A percentile compares a stretch with the other conserved stretches of the same genome.
Evolutionary conservation across 1,140 invertebrate genomes (phyloP).

Genomic region (Stenopsyche tienmushanensis): DNA sequence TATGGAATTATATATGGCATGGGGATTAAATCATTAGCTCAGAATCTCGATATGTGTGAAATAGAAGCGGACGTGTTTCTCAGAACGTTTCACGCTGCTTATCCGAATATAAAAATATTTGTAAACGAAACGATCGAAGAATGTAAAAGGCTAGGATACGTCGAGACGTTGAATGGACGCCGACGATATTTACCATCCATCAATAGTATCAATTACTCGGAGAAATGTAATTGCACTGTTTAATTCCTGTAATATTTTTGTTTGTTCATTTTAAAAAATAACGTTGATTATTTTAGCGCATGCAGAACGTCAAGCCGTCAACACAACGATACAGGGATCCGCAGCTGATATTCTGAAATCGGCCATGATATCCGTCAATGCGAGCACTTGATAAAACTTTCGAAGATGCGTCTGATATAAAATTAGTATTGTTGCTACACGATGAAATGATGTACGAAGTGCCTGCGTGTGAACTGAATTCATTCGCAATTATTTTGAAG

Average conservation of each 20-base stretch:
- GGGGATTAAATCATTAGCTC: slow-evolving; percentile 80
- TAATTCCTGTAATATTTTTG: background rate
- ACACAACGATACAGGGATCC: slow-evolving; percentile 93
- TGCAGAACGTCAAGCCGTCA: slow-evolving; percentile 94
- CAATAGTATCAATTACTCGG: slow-evolving; percentile 60
- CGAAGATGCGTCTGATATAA: slow-evolving; percentile 51
- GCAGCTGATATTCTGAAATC: slow-evolving; percentile 93
- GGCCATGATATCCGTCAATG: slow-evolving; percentile 81
- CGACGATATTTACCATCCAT: slow-evolving; percentile 79
- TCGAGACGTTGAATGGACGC: slow-evolving; percentile 80
- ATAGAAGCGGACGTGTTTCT: slow-evolving; percentile 79
- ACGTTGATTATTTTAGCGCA: slow-evolving; percentile 59
- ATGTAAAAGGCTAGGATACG: slow-evolving; percentile 73
- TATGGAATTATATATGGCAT: slow-evolving; percentile 99
- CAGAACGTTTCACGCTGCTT: slow-evolving; percentile 79
- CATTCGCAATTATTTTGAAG: slow-evolving; percentile 68
- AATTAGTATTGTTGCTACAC: slow-evolving; percentile 87
- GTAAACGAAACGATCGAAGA: slow-evolving; percentile 65
- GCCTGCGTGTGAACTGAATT: slow-evolving; percentile 57
- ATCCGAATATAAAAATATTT: slow-evolving; percentile 73
- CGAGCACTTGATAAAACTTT: slow-evolving; percentile 47
- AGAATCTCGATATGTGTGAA: slow-evolving; percentile 78
- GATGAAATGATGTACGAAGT: slow-evolving; percentile 97
- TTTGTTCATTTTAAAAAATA: slow-evolving; percentile 16
- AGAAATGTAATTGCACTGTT: slow-evolving; percentile 51